phyloP scores from a whole-genome alignment of 92 coral and sea anemone genomes.

The Diadumene lineata region DNA sequence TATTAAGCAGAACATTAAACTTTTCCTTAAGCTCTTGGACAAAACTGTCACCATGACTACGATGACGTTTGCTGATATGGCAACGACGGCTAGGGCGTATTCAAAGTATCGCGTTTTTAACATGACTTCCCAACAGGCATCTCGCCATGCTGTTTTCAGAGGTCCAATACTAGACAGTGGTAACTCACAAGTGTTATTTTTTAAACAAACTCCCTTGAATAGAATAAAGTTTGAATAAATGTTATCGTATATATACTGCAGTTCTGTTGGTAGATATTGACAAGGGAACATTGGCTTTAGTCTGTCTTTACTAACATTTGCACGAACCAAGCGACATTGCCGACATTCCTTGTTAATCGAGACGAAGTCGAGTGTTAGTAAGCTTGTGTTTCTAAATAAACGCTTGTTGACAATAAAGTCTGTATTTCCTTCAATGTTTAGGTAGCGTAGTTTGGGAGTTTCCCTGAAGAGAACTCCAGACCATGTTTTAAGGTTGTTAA shows the following conservation, averaged over 20 bases:
- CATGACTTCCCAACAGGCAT: conserved; percentile 41
- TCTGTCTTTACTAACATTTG: neutral
- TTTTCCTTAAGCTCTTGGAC: conserved; percentile 2
- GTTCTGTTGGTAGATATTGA: conserved; percentile 15
- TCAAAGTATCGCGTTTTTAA: conserved; percentile 12
- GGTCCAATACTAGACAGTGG: neutral
- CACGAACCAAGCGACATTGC: neutral
- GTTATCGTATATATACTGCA: neutral
- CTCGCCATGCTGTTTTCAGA: neutral
- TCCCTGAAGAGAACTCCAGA: conserved; percentile 3
- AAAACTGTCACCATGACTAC: conserved; percentile 20
- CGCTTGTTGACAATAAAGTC: neutral
- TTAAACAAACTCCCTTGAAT: conserved; percentile 13
- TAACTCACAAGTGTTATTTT: conserved; percentile 6
- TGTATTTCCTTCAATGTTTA: conserved; percentile 25
- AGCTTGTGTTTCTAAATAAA: conserved; percentile 13
- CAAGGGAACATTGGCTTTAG: neutral
- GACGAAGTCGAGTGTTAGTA: neutral
- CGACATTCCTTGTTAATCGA: conserved; percentile 6
- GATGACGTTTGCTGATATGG: conserved; percentile 22
- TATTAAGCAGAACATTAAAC: conserved; percentile 13
- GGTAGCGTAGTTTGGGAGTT: neutral
- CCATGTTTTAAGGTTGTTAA: conserved; percentile 29
- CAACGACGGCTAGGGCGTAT: conserved; percentile 10
- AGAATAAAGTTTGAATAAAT: conserved; percentile 1